Conservation (phyloP, 2,113 vertebrate species). For the Phylloscopus trochilus region DNA sequence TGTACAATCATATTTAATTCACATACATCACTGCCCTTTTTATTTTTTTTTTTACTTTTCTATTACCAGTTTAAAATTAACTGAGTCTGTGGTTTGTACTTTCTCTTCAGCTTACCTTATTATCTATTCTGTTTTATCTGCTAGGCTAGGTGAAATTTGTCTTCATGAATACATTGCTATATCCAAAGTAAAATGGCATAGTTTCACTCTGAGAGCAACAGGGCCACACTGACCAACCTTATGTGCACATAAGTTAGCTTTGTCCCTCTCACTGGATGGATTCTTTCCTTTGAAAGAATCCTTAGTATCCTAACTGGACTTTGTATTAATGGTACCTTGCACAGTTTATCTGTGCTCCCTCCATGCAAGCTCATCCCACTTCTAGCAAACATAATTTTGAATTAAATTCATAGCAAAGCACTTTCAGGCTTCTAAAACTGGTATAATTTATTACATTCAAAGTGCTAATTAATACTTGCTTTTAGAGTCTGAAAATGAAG, state of each 20-base stretch:
- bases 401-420: neutral
- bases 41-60: neutral
- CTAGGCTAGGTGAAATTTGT: slow-evolving; percentile 1
- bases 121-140: slow-evolving; percentile 51
- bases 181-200: neutral
- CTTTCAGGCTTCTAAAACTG: neutral
- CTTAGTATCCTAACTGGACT: neutral
- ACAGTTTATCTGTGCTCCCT: neutral
- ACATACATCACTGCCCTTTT: neutral
- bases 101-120: neutral
- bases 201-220: neutral
- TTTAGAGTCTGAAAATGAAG: neutral
- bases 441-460: neutral
- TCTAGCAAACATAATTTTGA: neutral
- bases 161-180: neutral
- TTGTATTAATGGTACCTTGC: neutral
- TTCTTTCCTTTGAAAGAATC: neutral
- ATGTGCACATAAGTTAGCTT: neutral
- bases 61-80: slow-evolving; percentile 8
- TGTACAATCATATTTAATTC: neutral
- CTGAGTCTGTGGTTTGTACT: neutral
- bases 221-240: neutral
- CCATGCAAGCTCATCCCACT: neutral
- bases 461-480: neutral
- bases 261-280: neutral